Conservation (phyloP, 2,797 vertebrate species). For the Helarctos malayanus region DNA sequence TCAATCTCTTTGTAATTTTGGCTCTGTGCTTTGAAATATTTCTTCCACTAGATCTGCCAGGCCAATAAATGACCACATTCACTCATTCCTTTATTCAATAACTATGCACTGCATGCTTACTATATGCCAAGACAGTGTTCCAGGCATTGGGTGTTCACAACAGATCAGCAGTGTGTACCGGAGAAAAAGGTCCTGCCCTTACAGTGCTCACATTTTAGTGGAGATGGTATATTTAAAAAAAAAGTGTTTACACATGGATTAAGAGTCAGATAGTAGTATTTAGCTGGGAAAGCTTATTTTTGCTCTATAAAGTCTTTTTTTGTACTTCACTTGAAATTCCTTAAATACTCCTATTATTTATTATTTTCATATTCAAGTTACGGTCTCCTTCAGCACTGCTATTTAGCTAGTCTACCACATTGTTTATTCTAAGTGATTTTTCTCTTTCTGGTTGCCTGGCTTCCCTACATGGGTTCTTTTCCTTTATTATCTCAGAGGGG, state of each 20-base stretch:
- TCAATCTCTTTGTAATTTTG: not conserved
- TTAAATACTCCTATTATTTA: slow-evolving; percentile 27
- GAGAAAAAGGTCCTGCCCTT: not conserved
- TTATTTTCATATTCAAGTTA: slow-evolving; percentile 51
- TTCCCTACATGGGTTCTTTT: not conserved
- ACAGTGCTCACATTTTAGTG: not conserved
- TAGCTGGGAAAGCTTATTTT: not conserved
- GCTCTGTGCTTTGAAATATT: not conserved
- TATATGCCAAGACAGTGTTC: not conserved
- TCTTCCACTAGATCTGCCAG: slow-evolving; percentile 33
- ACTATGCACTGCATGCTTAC: not conserved
- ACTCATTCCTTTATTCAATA: slow-evolving; percentile 8
- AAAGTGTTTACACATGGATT: not conserved
- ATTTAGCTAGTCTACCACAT: not conserved
- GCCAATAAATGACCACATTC: not conserved
- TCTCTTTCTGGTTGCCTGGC: slow-evolving; percentile 48
- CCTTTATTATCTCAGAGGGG: slow-evolving; percentile 1
- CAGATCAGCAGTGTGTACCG: not conserved
- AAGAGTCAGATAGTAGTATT: not conserved
- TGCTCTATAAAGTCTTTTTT: not conserved
- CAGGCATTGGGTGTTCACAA: not conserved
- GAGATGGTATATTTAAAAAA: not conserved
- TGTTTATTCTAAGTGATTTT: slow-evolving; percentile 29
- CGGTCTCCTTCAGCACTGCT: not conserved
- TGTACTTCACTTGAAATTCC: not conserved